Evolutionary conservation across 2,888 invertebrate species (phyloP).

Genomic region (Drosophila mimica): DNA sequence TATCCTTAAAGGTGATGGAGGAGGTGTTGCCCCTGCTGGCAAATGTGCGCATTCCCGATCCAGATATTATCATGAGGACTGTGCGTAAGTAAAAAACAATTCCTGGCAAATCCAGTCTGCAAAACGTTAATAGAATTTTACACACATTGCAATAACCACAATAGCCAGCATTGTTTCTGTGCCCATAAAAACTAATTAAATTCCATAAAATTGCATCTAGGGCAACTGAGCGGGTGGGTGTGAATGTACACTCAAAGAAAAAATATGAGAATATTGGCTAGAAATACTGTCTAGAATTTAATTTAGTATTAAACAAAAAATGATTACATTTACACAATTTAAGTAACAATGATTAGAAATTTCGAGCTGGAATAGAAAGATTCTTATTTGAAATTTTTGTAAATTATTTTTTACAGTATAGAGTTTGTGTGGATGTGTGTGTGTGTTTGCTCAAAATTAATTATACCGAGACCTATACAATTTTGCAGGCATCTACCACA

Average conservation of each 20-base stretch:
- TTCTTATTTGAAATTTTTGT: neutral
- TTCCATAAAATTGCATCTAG: slow-evolving; percentile 38
- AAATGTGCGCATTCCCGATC: slow-evolving; percentile 93
- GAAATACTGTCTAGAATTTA: neutral
- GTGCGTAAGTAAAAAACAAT: slow-evolving; percentile 91
- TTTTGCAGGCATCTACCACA: slow-evolving; percentile 93
- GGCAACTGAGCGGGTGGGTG: slow-evolving; percentile 5
- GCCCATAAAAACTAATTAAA: slow-evolving; percentile 60
- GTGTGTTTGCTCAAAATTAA: slow-evolving; percentile 20
- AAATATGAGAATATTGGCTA: too few species aligned
- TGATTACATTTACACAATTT: neutral
- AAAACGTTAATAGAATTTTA: slow-evolving; percentile 21
- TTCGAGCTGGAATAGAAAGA: neutral
- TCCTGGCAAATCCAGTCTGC: slow-evolving; percentile 1
- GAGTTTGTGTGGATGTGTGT: slow-evolving; percentile 2
- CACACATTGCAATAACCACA: slow-evolving; percentile 5
- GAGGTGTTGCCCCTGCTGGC: slow-evolving; percentile 95
- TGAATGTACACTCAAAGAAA: neutral
- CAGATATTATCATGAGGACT: slow-evolving; percentile 94
- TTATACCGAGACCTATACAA: slow-evolving; percentile 15
- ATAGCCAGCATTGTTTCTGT: slow-evolving; percentile 21
- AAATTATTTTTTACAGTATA: neutral
- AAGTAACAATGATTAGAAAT: too few species aligned
- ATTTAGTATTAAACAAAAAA: neutral
- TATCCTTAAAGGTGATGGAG: slow-evolving; percentile 88